Base-by-base conservation (phyloP, 2,888 invertebrate genomes). In the Parnassius apollo region DNA sequence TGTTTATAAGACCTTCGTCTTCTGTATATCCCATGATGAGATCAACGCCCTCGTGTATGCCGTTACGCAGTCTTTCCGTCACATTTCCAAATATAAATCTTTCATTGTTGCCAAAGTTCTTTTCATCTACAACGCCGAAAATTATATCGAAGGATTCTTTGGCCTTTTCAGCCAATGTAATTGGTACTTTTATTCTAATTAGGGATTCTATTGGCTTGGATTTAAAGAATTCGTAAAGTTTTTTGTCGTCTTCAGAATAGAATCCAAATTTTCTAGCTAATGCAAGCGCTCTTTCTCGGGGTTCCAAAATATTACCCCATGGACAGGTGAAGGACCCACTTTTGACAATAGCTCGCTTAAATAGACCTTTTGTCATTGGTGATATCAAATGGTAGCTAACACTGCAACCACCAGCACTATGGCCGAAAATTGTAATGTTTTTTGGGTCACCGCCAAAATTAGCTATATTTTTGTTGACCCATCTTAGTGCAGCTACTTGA, bases 11-110 rank as follows among this genome's bases (percentile, higher is more conserved):
- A 13, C 96, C 96, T 84, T 96, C 96, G 53, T 95, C 93, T 1
- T 93, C 91, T 18, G 94, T 95, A 4, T 94, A 79, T 9, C 96
- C 96, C 18, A 93, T 87, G 77, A 96, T 93, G 78, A 95, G 92
- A 0, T 96, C 95, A 1, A 94, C 86, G n/a, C 71, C 80, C 55
- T 79, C 74, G 48, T 93, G 83, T 13, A 85, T 85, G 7, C 93
- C 93, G 18, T 86, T 78, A 65, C 86, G 82, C 10, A 88, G 68
- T 18, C 78, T 75, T 46, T 93, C 84, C 46, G 69, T 64, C 2
- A 75, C 57, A 48, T 81, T 69, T 35, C 78, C 81, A 13, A 69
- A 70, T 64, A 75, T 83, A 68, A 77, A 84, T 61, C 71, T 73
- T 61, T 83, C 82, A 22, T 69, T 74, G 10, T 71, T 62, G 1